Base-by-base conservation (phyloP, 2,888 invertebrate species). In the Phortica okadai region DNA sequence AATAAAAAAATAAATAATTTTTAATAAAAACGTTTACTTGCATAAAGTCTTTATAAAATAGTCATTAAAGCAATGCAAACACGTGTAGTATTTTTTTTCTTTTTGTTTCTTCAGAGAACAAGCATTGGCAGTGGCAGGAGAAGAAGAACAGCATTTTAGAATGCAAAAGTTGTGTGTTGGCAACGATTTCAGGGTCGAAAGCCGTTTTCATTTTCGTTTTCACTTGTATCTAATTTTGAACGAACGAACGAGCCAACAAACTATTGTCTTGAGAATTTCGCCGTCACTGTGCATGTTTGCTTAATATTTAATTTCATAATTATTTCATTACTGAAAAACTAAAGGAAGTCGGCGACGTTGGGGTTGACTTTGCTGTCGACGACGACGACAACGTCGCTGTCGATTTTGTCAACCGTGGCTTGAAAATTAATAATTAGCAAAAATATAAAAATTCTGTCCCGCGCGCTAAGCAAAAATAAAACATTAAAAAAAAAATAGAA, bases 351-450 rank as follows among this genome's bases (percentile, higher is more conserved):
- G 21, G 0, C n/a, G 56, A 14, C 14, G 56, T 56, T 56, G 14
- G 14, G 4, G 56, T 56, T 56, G n/a, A n/a, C 56, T 56, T 21
- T 56, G 25, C 10, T 21, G 62, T 21, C 21, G 21, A 21, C 21
- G 21, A 21, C 21, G 21, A 21, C 21, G 21, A 21, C 21, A n/a
- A n/a, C 16, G n/a, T 59, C 76, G 74, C 75, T 78, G 82, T 76
- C 77, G 84, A 84, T 79, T 88, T 80, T 88, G 81, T 82, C 89
- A 85, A 88, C 89, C 85, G 88, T 88, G 81, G 86, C 83, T 83
- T 78, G 81, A 76, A 83, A 14, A 14, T 10, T 3, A 21, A 25
- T 54, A 56, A 56, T 62, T 62, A 25, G 62, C 62, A 45, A 21
- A 70, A 50, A 33, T 25, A 70, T 25, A 80, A 74, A 74, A 74